These are phyloP conservation scores for Phocides pigmalion DNA, from an alignment of 1,140 invertebrate genomes.

Conservation along the genomic window DNA sequence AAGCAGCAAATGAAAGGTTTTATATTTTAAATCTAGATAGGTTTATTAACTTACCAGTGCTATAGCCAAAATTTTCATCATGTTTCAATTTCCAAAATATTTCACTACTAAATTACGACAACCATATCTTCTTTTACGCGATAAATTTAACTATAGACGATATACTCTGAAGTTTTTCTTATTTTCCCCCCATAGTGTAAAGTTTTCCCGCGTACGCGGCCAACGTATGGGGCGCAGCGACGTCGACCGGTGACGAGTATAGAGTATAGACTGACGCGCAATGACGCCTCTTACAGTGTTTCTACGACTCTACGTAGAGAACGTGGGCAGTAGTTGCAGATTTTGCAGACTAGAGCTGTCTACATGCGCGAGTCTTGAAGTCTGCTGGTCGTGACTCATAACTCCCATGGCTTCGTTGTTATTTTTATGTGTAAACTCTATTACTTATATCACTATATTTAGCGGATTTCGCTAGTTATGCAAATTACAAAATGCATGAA, in stretches of 20 bases:
- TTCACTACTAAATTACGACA: slow-evolving; percentile 19
- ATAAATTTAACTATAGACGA: slow-evolving; percentile 1
- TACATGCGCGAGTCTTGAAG: background rate
- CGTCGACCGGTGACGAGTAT: slow-evolving; percentile 45
- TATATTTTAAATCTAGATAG: no score
- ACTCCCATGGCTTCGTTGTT: no score
- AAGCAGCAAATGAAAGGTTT: no score
- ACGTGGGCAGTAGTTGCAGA: slow-evolving; percentile 6
- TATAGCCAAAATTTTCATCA: slow-evolving; percentile 50
- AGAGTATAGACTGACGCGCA: slow-evolving; percentile 53
- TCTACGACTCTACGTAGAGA: slow-evolving; percentile 21
- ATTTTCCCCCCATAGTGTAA: slow-evolving; percentile 67
- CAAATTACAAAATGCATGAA: no score
- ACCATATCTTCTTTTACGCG: slow-evolving; percentile 7
- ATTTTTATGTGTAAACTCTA: no score
- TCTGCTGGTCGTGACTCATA: background rate
- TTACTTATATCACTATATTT: no score
- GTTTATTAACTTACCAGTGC: slow-evolving; percentile 49
- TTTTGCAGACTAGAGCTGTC: slow-evolving; percentile 3
- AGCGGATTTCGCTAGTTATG: no score
- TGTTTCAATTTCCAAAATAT: slow-evolving; percentile 36
- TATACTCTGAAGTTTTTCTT: background rate
- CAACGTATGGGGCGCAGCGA: slow-evolving; percentile 42
- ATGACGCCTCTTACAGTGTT: slow-evolving; percentile 18
- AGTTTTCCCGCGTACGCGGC: slow-evolving; percentile 56